Evolutionary conservation across 2,888 invertebrate genomes (phyloP), one percentile per base, ranked within the genome.

Genomic region (Andrena minutula): DNA sequence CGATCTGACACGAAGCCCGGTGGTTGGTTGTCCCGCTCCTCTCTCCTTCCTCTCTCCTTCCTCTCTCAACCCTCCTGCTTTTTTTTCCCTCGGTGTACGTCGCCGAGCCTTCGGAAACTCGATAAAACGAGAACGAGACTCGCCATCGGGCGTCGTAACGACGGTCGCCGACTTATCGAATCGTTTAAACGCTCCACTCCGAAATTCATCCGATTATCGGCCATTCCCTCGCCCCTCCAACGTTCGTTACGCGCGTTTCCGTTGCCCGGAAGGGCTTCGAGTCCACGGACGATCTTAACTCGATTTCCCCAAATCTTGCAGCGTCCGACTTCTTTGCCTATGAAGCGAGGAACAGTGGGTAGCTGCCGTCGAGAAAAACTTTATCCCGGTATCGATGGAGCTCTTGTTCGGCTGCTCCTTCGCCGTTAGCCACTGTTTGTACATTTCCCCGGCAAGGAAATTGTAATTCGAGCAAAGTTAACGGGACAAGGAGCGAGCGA

Each of bases 151-250:
- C 82, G 73, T 70, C 68, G 60, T 35, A 53, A 76, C 76, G 79
- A 71, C 71, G 69, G 74, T 71, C 85, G 61, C 26, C 69, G 82
- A 79, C 82, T 88, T 88, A 86, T 87, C 86, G 83, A 83, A 84
- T 86, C 82, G 79, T 79, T 79, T 81, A 74, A 83, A 83, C 75
- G 77, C 68, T 72, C 75, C 74, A 35, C 79, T 82, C 75, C 51
- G 51, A 69, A 70, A 47, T 84, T 82, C 65, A 64, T 83, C 75
- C 82, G 85, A 86, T 88, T 82, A 85, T 72, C 78, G 70, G 65
- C 60, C 12, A 66, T 75, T 74, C 63, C 70, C 47, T 58, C 49
- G 35, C 28, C 30, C 65, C 53, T 74, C 47, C 28, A 51, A 32
- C 51, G 32, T 53, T 35, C 69, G 49, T 70, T 74, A 69, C 49